phyloP scores from a whole-genome alignment of 1,140 invertebrate genomes.

The Papilio xuthus region DNA sequence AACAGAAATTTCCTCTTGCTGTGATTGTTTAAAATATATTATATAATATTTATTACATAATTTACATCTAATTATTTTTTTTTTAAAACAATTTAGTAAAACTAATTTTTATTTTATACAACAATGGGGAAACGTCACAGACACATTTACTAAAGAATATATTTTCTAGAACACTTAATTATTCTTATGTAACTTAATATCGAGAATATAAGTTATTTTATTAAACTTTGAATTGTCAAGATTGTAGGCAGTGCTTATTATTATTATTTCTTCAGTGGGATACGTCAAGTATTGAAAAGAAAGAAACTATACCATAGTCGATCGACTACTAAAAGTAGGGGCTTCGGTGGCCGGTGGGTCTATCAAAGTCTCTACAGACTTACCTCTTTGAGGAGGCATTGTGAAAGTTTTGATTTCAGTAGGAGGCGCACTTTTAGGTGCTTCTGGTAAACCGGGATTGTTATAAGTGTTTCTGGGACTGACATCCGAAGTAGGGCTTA shows the following conservation, averaged over 20 bases:
- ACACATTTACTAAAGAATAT: constrained; percentile 27
- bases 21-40: constrained; percentile 52
- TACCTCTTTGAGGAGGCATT: constrained; percentile 70
- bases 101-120: constrained; percentile 47
- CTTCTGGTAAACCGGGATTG: constrained; percentile 73
- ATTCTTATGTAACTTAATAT: constrained; percentile 12
- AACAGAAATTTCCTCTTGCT: constrained; percentile 80
- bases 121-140: constrained; percentile 62
- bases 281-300: constrained; percentile 2
- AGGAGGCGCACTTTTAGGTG: constrained; percentile 73
- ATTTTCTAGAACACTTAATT: constrained; percentile 6
- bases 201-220: not conserved
- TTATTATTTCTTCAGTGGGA: constrained; percentile 29
- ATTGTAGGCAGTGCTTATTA: constrained; percentile 33
- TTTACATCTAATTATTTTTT: constrained; percentile 49
- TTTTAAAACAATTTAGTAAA: constrained; percentile 51
- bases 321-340: constrained; percentile 71
- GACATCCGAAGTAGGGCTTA: constrained; percentile 70
- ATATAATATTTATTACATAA: constrained; percentile 54
- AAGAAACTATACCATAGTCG: constrained; percentile 75
- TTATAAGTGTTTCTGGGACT: constrained; percentile 72
- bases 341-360: constrained; percentile 68
- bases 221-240: constrained; percentile 33
- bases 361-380: constrained; percentile 75
- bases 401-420: constrained; percentile 75